A percentile compares a stretch with the other conserved stretches of the same genome.
Conservation (phyloP, 2,113 vertebrate genomes). For the Dryoscopus gambensis region DNA sequence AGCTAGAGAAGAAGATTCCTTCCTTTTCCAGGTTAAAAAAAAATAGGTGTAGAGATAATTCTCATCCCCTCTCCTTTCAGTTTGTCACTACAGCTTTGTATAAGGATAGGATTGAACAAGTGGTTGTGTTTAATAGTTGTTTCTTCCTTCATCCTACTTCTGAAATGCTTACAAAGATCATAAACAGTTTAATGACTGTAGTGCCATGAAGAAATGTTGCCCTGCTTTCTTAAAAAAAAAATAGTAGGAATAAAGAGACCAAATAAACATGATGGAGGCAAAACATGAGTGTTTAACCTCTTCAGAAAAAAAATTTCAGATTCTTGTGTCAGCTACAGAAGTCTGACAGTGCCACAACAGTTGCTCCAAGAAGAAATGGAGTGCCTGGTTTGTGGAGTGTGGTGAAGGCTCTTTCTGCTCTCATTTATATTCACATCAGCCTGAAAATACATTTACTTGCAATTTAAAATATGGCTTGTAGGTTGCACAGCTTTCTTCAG, state of each 20-base stretch:
- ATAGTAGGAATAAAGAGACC: neutral
- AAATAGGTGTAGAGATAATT: neutral
- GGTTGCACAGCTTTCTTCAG: neutral
- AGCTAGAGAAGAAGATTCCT: neutral
- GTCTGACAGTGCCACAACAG: neutral
- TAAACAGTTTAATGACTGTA: neutral
- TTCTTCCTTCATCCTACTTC: neutral
- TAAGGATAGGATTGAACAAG: neutral
- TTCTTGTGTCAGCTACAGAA: neutral
- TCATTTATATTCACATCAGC: neutral
- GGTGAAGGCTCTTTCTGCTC: neutral
- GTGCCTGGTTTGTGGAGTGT: neutral
- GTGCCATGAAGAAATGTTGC: neutral
- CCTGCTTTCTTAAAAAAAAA: neutral
- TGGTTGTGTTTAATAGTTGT: neutral
- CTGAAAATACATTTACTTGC: neutral
- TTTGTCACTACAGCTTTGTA: neutral
- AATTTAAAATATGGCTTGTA: neutral
- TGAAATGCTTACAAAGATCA: neutral
- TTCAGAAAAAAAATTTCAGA: neutral
- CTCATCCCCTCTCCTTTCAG: neutral
- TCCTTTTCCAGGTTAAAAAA: neutral
- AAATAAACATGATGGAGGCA: neutral
- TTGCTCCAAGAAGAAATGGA: neutral
- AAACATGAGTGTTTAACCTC: neutral